Conservation (phyloP, 2,888 invertebrate genomes). For the Heliconius aoede region DNA sequence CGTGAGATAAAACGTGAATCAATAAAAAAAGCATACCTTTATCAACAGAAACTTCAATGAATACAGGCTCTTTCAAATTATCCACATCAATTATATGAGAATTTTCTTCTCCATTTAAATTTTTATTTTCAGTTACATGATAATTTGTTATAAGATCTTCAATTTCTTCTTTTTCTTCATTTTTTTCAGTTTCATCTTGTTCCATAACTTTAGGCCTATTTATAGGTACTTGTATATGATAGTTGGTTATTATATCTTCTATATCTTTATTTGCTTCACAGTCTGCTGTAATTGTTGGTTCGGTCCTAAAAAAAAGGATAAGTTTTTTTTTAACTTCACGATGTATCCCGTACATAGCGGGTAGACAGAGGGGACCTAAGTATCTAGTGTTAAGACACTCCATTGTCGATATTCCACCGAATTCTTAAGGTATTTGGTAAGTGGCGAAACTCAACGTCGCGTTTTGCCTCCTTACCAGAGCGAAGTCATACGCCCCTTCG, state of each 20-base stretch:
- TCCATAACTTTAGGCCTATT: conserved; percentile 18
- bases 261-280: conserved; percentile 60
- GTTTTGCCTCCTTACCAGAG: no score
- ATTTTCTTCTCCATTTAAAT: background rate
- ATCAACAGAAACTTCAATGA: conserved; percentile 66
- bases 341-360: background rate
- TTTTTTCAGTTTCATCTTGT: conserved; percentile 7
- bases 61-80: conserved; percentile 55
- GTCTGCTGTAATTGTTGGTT: conserved; percentile 28
- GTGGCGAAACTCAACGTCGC: no score
- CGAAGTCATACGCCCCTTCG: no score
- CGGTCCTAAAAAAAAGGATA: conserved; percentile 27
- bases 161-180: background rate
- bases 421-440: no score
- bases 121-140: conserved; percentile 13
- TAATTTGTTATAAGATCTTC: conserved; percentile 15
- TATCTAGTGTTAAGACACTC: no score
- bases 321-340: background rate
- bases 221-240: conserved; percentile 63
- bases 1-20: background rate
- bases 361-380: no score
- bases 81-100: conserved; percentile 33
- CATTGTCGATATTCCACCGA: no score
- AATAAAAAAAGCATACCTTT: conserved; percentile 53
- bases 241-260: conserved; percentile 71